These are phyloP conservation scores for Imbricaverruca yamaguchii DNA, from an alignment of 2,888 invertebrate genomes.

Conservation along the genomic window DNA sequence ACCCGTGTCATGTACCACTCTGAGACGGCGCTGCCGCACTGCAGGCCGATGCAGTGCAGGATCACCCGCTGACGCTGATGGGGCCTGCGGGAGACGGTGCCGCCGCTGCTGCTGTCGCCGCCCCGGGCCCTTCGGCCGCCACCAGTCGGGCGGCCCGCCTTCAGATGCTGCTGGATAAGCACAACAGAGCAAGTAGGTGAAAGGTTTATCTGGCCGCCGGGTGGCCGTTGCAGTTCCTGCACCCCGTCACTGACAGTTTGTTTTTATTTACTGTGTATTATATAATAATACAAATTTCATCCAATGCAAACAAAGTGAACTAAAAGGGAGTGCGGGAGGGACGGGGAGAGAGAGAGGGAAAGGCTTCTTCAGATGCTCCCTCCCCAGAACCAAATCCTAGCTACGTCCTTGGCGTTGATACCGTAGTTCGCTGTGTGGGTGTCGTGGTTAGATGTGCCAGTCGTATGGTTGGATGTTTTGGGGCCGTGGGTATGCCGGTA, in stretches of 20 bases:
- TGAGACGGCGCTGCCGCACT: no score
- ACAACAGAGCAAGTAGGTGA: not conserved
- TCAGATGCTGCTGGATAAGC: slow-evolving; percentile 2
- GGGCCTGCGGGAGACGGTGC: not conserved
- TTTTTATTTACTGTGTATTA: not conserved
- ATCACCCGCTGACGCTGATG: not conserved
- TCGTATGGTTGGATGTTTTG: no score
- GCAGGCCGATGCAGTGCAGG: not conserved
- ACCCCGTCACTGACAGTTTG: not conserved
- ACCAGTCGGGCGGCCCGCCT: not conserved
- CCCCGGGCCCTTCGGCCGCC: not conserved
- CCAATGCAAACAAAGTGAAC: not conserved
- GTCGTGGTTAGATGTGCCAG: no score
- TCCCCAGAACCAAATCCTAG: no score
- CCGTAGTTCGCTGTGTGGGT: no score
- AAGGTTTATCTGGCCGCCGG: not conserved
- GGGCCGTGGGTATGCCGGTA: no score
- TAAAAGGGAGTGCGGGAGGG: no score
- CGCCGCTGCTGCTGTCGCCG: not conserved
- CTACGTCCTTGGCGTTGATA: no score
- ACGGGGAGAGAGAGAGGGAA: no score
- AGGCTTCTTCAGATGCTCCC: no score
- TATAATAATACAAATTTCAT: not conserved
- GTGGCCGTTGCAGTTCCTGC: not conserved
- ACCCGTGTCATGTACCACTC: no score